Percentiles rank a stretch among this genome's conserved stretches.
Evolutionary conservation across 2,797 vertebrate genomes (phyloP).

Genomic region (Lithobates pipiens): DNA sequence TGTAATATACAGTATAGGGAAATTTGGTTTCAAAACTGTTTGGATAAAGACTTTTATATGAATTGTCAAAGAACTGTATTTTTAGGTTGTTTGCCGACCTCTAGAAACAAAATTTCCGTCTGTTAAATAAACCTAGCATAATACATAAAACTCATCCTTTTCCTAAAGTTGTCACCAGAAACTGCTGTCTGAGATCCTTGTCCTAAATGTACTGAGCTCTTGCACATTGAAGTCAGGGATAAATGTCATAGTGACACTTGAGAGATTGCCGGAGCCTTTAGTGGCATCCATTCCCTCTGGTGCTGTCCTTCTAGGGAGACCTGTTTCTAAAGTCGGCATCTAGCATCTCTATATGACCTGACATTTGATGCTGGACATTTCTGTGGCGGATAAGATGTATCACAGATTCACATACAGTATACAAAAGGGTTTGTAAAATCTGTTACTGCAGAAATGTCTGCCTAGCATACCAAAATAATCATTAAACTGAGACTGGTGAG

Average conservation of each 20-base stretch:
- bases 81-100: too few species aligned
- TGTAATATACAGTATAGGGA: too few species aligned
- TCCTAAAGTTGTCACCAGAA: too few species aligned
- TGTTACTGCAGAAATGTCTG: neutral
- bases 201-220: neutral
- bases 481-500: too few species aligned
- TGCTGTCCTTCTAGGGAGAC: conserved; percentile 17
- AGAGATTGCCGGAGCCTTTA: neutral
- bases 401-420: neutral
- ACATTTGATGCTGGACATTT: conserved; percentile 11
- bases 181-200: too few species aligned
- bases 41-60: too few species aligned
- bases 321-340: neutral
- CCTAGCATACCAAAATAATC: neutral
- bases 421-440: conserved; percentile 14
- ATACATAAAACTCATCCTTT: too few species aligned
- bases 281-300: neutral
- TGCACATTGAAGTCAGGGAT: neutral
- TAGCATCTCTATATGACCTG: neutral
- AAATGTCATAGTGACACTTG: conserved; percentile 31
- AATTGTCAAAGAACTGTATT: too few species aligned
- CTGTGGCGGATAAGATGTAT: neutral
- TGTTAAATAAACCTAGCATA: too few species aligned
- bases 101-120: too few species aligned
- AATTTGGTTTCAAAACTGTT: too few species aligned